Evolutionary conservation across 2,888 invertebrate species (phyloP).

Genomic region (Ophion ellenae): DNA sequence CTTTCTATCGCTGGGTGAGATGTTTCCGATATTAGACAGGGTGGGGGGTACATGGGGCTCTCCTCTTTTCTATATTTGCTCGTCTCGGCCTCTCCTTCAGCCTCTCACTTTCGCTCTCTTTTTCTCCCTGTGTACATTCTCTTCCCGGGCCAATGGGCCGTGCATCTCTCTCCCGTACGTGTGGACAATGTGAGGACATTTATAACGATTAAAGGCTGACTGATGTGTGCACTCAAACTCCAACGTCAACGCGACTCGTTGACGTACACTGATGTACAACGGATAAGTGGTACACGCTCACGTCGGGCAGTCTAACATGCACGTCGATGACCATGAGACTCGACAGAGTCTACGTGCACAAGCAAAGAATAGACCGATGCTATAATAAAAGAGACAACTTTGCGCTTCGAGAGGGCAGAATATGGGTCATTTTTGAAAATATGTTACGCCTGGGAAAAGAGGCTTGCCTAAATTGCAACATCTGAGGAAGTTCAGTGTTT

Average conservation of each 20-base stretch:
- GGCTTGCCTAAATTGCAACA: too few relatives aligned
- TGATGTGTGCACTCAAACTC: conserved; percentile 43
- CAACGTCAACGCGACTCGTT: conserved; percentile 43
- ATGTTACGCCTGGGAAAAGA: too few relatives aligned
- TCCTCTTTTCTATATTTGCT: too few relatives aligned
- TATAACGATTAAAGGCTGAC: too few relatives aligned
- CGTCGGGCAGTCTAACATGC: not conserved
- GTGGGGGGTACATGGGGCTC: too few relatives aligned
- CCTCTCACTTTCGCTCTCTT: not conserved
- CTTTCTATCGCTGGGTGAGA: not conserved
- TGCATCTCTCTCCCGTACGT: conserved; percentile 21
- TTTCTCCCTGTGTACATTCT: not conserved
- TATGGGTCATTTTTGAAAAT: too few relatives aligned
- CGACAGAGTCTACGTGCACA: not conserved
- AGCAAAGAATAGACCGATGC: not conserved
- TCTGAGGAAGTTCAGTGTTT: too few relatives aligned
- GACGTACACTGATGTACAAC: conserved; percentile 15
- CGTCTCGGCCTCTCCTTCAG: too few relatives aligned
- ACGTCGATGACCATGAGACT: not conserved
- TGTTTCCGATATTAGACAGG: too few relatives aligned
- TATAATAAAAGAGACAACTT: not conserved
- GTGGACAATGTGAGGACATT: not conserved
- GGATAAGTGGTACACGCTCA: not conserved
- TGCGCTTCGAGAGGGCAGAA: too few relatives aligned
- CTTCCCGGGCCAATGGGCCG: conserved; percentile 18